Evolutionary conservation across 2,888 invertebrate species (phyloP).

Genomic region (Heliconius sara): DNA sequence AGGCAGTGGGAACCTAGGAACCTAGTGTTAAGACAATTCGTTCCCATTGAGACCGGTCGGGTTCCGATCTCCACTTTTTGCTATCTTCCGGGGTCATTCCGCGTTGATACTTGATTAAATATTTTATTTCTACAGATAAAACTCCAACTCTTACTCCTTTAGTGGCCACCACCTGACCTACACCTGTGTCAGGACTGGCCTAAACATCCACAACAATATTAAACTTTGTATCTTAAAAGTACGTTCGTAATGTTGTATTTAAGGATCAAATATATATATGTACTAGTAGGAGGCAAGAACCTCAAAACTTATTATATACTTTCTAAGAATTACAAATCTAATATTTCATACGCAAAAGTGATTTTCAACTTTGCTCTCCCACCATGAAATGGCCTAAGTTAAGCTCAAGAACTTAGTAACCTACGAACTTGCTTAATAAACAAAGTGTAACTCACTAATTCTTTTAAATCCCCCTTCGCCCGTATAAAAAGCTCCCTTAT

Average conservation of each 20-base stretch:
- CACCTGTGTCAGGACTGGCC: neutral
- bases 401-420: slow-evolving; percentile 5
- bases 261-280: neutral
- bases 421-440: slow-evolving; percentile 27
- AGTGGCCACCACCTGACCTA: neutral
- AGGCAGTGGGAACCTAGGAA: no score
- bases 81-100: no score
- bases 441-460: slow-evolving; percentile 21
- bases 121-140: no score
- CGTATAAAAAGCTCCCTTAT: slow-evolving; percentile 26
- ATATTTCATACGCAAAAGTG: slow-evolving; percentile 23
- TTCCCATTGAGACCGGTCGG: no score
- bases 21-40: no score
- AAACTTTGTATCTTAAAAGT: no score
- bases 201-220: neutral
- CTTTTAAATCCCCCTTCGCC: slow-evolving; percentile 28
- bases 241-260: no score
- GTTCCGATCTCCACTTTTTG: no score
- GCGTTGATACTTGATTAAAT: no score
- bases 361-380: neutral
- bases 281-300: neutral
- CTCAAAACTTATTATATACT: neutral
- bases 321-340: slow-evolving; percentile 10
- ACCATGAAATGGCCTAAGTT: slow-evolving; percentile 3
- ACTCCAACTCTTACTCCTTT: neutral